phyloP scores from a whole-genome alignment of 1,140 invertebrate species.

The Drosophila neocordata region DNA sequence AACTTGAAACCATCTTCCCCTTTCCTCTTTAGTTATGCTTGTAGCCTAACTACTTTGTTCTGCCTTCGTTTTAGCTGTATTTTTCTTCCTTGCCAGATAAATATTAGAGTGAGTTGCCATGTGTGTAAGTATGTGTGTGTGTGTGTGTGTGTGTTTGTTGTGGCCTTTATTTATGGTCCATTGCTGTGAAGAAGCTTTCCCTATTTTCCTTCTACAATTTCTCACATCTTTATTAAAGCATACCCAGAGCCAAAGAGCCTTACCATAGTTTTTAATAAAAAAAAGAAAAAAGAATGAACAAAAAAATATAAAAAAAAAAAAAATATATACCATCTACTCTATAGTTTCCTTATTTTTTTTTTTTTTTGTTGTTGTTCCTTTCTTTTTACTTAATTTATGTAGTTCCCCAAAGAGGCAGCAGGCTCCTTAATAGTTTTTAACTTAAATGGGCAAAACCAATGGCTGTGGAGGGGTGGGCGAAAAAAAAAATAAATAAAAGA shows the following conservation, averaged over 20 bases:
- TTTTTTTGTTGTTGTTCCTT: slow-evolving; percentile 6
- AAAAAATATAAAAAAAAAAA: neutral
- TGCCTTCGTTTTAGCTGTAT: slow-evolving; percentile 6
- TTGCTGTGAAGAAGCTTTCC: slow-evolving; percentile 41
- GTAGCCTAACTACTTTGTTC: slow-evolving; percentile 16
- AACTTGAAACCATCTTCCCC: neutral
- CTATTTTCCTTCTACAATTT: slow-evolving; percentile 18
- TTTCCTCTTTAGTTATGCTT: slow-evolving; percentile 1
- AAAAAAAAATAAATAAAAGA: slow-evolving; percentile 38
- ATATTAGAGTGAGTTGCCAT: slow-evolving; percentile 10
- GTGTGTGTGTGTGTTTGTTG: slow-evolving; percentile 32
- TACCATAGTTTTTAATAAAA: slow-evolving; percentile 76
- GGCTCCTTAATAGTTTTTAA: slow-evolving; percentile 74
- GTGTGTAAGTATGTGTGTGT: slow-evolving; percentile 1
- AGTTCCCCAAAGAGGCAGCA: slow-evolving; percentile 52
- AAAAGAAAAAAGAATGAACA: neutral
- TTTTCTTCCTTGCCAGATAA: slow-evolving; percentile 17
- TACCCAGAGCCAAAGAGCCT: slow-evolving; percentile 30
- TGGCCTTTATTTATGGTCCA: slow-evolving; percentile 69
- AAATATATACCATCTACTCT: neutral
- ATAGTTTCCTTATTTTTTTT: neutral
- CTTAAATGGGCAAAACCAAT: slow-evolving; percentile 52
- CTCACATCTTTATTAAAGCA: slow-evolving; percentile 64
- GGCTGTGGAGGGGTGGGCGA: neutral
- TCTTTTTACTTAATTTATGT: slow-evolving; percentile 65